A percentile compares a stretch with the other conserved stretches of the same genome.
Evolutionary conservation across 2,797 vertebrate species (phyloP).

Genomic region (Mustela erminea): DNA sequence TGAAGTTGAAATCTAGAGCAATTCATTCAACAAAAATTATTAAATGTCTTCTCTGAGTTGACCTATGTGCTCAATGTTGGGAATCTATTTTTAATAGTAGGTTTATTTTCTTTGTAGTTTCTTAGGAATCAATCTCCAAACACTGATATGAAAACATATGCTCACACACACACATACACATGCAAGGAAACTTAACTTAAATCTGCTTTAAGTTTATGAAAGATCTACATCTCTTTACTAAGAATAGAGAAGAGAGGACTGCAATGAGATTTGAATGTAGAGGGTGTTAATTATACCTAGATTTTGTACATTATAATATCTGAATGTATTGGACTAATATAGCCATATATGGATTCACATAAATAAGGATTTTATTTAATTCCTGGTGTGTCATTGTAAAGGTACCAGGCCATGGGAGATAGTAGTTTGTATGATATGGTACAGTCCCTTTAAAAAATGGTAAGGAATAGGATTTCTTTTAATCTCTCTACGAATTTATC

Average conservation of each 20-base stretch:
- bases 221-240: not conserved
- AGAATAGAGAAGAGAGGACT: not conserved
- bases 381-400: not conserved
- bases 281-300: not conserved
- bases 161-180: not conserved
- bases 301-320: not conserved
- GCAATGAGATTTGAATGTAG: not conserved
- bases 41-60: not conserved
- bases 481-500: not conserved
- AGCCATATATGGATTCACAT: not conserved
- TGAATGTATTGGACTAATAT: not conserved
- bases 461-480: not conserved
- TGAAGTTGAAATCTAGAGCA: not conserved
- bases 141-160: not conserved
- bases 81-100: constrained; percentile 1
- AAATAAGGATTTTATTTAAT: not conserved
- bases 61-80: not conserved
- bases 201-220: not conserved
- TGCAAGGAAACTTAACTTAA: not conserved
- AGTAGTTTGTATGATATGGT: not conserved
- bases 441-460: not conserved
- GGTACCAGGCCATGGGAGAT: not conserved
- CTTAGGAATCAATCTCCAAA: not conserved
- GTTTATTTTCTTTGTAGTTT: not conserved
- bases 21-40: not conserved